Percentiles rank a stretch among this genome's conserved stretches.
Evolutionary conservation across 1,140 invertebrate species (phyloP).

Genomic region (silkworm (Bombyx mori)): DNA sequence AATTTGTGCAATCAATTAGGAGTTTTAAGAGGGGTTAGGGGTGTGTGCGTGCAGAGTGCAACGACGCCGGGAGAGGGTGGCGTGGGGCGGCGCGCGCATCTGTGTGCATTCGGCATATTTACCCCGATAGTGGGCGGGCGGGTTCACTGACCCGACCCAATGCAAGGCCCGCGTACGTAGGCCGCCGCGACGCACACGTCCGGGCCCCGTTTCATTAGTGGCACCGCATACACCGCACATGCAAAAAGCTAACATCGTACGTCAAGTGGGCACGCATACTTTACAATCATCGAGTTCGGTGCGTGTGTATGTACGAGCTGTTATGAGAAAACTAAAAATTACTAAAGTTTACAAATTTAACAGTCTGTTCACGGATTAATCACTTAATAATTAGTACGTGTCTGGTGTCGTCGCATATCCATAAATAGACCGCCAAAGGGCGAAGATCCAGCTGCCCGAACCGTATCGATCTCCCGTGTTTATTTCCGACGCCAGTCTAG

Average conservation of each 20-base stretch:
- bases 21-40: conserved; percentile 63
- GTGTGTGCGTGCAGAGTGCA: conserved; percentile 64
- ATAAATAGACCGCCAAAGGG: no score
- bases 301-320: no score
- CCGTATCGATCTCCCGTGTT: conserved; percentile 47
- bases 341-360: no score
- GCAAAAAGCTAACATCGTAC: conserved; percentile 63
- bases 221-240: conserved; percentile 57
- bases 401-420: no score
- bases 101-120: conserved; percentile 71
- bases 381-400: no score
- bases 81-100: conserved; percentile 61
- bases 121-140: conserved; percentile 68
- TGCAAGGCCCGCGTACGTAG: conserved; percentile 64
- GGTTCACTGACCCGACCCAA: conserved; percentile 68
- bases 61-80: conserved; percentile 31
- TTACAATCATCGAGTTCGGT: conserved; percentile 42
- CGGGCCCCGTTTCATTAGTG: conserved; percentile 55
- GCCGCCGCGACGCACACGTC: conserved; percentile 53
- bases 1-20: conserved; percentile 70
- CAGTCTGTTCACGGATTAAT: no score
- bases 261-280: conserved; percentile 63
- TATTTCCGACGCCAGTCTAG: conserved; percentile 39
- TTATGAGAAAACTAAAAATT: no score
- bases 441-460: conserved; percentile 19